These are phyloP conservation scores for Ambastaia sidthimunki DNA, from an alignment of 2,797 vertebrate species.

Conservation along the genomic window DNA sequence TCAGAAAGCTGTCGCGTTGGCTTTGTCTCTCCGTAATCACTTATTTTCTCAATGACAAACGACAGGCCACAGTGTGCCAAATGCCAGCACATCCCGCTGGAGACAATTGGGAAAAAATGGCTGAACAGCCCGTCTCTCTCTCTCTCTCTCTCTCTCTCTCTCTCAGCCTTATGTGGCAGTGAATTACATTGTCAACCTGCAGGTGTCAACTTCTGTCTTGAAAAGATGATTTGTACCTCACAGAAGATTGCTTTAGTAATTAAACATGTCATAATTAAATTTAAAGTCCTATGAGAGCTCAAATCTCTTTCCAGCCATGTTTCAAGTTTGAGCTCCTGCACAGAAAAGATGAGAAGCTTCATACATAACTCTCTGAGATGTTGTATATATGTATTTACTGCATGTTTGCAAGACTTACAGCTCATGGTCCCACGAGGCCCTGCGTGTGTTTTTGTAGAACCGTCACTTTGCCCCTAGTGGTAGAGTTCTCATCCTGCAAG, in stretches of 20 bases:
- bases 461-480: too few species aligned
- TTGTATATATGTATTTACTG: conserved; percentile 20
- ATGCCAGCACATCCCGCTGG: conserved; percentile 63
- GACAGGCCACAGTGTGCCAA: conserved; percentile 55
- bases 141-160: background rate
- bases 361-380: conserved; percentile 53
- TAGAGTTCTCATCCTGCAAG: too few species aligned
- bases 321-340: conserved; percentile 61
- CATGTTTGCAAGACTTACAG: background rate
- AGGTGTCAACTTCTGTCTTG: conserved; percentile 70
- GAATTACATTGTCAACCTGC: conserved; percentile 74
- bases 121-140: conserved; percentile 11
- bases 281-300: conserved; percentile 77
- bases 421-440: background rate
- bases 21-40: conserved; percentile 53
- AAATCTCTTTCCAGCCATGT: conserved; percentile 79
- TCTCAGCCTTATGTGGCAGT: conserved; percentile 61
- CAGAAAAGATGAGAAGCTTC: conserved; percentile 63
- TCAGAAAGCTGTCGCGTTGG: conserved; percentile 53
- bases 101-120: conserved; percentile 54
- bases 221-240: conserved; percentile 79
- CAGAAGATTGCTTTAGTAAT: conserved; percentile 84
- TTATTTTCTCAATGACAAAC: conserved; percentile 62
- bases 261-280: conserved; percentile 84
- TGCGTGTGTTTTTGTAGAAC: too few species aligned